These are phyloP conservation scores for Orthonevra nobilis DNA, from an alignment of 2,888 invertebrate species.

Conservation along the genomic window DNA sequence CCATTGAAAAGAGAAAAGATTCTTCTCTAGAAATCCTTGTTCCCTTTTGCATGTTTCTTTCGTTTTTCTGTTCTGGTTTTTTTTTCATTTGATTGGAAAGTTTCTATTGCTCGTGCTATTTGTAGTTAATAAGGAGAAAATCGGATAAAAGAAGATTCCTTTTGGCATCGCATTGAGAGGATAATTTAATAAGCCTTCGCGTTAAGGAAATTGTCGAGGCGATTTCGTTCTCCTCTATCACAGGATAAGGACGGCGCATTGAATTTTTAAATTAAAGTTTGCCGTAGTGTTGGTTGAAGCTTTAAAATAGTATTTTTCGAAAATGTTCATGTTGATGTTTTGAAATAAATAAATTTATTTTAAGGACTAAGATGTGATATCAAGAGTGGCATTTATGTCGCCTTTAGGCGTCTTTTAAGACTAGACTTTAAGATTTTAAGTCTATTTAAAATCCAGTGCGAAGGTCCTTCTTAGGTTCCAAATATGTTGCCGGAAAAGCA, in stretches of 20 bases:
- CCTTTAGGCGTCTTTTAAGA: too few relatives aligned
- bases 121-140: conserved; percentile 59
- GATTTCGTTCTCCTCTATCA: conserved; percentile 20
- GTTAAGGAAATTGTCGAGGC: conserved; percentile 30
- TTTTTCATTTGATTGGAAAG: conserved; percentile 57
- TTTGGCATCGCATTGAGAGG: conserved; percentile 4
- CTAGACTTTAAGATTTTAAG: too few relatives aligned
- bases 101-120: conserved; percentile 55
- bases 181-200: conserved; percentile 31
- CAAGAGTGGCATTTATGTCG: too few relatives aligned
- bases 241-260: conserved; percentile 7
- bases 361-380: too few relatives aligned
- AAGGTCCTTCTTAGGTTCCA: too few relatives aligned
- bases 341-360: too few relatives aligned
- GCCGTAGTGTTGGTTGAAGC: too few relatives aligned
- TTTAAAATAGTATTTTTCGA: too few relatives aligned
- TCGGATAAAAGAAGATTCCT: conserved; percentile 43
- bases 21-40: neutral
- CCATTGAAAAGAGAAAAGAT: neutral
- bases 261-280: too few relatives aligned
- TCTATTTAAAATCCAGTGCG: too few relatives aligned
- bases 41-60: neutral
- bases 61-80: neutral
- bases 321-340: too few relatives aligned
- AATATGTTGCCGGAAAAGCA: too few relatives aligned